Evolutionary conservation across 2,888 invertebrate genomes (phyloP), one percentile per base, ranked within the genome.

Genomic region (Drymonia ruficornis): DNA sequence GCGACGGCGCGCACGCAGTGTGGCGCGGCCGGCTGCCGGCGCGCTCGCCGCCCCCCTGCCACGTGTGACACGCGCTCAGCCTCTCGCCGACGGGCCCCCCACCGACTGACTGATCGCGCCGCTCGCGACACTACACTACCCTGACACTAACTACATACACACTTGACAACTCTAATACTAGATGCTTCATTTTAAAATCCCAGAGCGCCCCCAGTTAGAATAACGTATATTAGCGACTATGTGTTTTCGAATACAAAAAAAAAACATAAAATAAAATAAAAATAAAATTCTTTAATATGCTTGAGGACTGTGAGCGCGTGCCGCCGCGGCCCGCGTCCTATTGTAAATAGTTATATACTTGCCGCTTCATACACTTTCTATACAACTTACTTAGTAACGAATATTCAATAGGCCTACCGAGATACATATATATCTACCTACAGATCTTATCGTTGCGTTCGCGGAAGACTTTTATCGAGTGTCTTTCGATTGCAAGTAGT

Each of bases 341-440:
- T 76, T 89, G 88, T 89, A 89, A 82, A 90, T 89, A 86, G 67
- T 71, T 80, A 75, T 75, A 71, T 65, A 31, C 69, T 72, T 78
- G 81, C 81, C 76, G 88, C 90, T 89, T 87, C 72, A 72, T 72
- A 87, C 87, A 90, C 89, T 83, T 87, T 86, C 80, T 81, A 63
- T 56, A 84, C 83, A 23, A 23, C 23, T 23, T 23, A 23, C 84
- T 87, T 23, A 23, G 23, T 23, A 7, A 7, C 23, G 7, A 23
- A 23, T 7, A 69, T 66, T 67, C 67, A 76, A 81, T 84, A 86
- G 83, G 83, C 83, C 82, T 85, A 84, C 73, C 78, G 70, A 51
- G n/a, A n/a, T n/a, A n/a, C n/a, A n/a, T n/a, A n/a, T n/a, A n/a
- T n/a, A n/a, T n/a, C n/a, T n/a, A n/a, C n/a, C n/a, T n/a, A n/a